A percentile compares a stretch with the other conserved stretches of the same genome.
phyloP scores from a whole-genome alignment of 2,888 invertebrate species.

The Pseudanteris insignis region DNA sequence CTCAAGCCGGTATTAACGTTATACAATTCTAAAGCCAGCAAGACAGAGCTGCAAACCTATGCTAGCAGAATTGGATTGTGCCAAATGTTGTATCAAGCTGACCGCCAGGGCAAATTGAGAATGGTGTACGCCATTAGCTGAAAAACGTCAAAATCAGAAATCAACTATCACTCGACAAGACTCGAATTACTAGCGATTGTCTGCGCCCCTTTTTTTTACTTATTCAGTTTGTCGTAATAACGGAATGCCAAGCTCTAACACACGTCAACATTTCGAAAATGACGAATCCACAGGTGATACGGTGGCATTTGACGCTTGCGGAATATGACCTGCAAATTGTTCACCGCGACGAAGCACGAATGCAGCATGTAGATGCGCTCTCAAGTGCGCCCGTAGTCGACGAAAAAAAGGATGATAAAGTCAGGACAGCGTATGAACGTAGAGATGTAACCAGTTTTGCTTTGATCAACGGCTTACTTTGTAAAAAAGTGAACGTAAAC shows the following conservation, averaged over 20 bases:
- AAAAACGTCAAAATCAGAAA: neutral
- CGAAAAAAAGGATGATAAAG: too few relatives aligned
- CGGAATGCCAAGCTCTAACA: conserved; percentile 2
- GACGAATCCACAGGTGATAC: conserved; percentile 5
- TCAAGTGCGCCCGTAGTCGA: neutral
- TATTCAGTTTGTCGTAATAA: neutral
- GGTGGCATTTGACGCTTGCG: conserved; percentile 5
- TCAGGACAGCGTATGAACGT: too few relatives aligned
- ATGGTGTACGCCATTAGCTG: neutral
- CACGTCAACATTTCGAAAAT: conserved; percentile 6
- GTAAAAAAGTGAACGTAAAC: too few relatives aligned
- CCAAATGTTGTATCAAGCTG: neutral
- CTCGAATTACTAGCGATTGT: conserved; percentile 2
- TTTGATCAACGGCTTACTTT: too few relatives aligned
- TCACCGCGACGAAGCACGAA: neutral
- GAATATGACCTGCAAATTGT: conserved; percentile 6
- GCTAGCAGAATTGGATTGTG: neutral
- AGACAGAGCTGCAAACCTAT: neutral
- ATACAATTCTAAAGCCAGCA: neutral
- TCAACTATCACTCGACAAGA: conserved; percentile 1
- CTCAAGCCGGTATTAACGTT: neutral
- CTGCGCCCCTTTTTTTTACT: conserved; percentile 1
- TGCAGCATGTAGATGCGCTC: conserved; percentile 4
- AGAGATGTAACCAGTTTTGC: too few relatives aligned
- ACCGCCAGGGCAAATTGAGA: neutral